Conservation (phyloP, 2,113 vertebrate genomes). For the Oreochromis tanganicae region DNA sequence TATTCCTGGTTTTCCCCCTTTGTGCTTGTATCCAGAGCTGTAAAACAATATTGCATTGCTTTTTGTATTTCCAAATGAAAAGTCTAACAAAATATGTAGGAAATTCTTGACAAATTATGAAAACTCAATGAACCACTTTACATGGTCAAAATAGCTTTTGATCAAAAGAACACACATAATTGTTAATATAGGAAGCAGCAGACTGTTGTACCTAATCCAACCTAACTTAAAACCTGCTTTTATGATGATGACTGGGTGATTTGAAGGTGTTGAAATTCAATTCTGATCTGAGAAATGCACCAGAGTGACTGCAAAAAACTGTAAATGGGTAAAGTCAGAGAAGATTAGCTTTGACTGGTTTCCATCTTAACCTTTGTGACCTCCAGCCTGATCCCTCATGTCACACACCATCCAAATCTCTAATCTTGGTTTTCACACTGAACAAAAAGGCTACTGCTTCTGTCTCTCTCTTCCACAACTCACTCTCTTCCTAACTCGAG, state of each 20-base stretch:
- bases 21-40: background rate
- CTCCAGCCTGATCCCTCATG: conserved; percentile 26
- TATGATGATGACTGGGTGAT: background rate
- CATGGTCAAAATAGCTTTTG: background rate
- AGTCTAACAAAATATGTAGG: background rate
- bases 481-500: conserved; percentile 3
- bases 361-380: conserved; percentile 28
- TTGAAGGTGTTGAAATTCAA: background rate
- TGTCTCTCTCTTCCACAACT: conserved; percentile 1
- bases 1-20: background rate
- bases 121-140: background rate
- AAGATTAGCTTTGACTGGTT: conserved; percentile 29
- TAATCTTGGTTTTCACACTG: conserved; percentile 50
- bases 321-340: background rate
- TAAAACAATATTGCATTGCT: background rate
- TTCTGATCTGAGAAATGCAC: background rate
- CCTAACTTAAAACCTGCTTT: background rate
- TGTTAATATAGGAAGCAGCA: background rate
- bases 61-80: background rate
- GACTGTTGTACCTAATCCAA: background rate
- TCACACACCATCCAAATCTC: conserved; percentile 25
- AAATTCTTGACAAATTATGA: background rate
- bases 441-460: conserved; percentile 20
- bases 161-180: background rate
- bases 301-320: background rate